Conservation (phyloP, 2,113 vertebrate species). For the Bos indicus region DNA sequence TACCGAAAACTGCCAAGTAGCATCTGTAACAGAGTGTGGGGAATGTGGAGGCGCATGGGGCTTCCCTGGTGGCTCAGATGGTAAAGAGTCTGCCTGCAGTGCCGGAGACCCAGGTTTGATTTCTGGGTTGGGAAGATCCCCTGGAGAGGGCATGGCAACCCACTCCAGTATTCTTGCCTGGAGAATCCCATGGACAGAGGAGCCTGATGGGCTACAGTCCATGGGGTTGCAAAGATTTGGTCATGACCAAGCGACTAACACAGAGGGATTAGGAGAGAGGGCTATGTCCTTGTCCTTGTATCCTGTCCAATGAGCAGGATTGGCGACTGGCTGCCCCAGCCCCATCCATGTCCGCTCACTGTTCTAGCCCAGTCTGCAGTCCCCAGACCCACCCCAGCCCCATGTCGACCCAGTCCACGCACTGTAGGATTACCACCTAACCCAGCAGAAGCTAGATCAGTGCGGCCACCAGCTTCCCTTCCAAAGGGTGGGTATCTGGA, state of each 20-base stretch:
- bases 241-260: background rate
- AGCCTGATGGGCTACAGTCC: background rate
- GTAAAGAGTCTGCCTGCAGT: background rate
- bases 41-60: background rate
- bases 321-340: background rate
- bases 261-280: background rate
- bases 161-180: background rate
- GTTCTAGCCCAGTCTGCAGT: background rate
- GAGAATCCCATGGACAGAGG: background rate
- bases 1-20: background rate
- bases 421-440: background rate
- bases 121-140: background rate
- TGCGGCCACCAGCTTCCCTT: background rate
- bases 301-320: background rate
- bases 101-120: background rate
- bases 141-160: background rate
- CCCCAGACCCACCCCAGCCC: background rate
- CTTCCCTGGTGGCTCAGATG: background rate
- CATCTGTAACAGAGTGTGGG: background rate
- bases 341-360: background rate
- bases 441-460: background rate
- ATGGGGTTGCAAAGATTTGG: background rate
- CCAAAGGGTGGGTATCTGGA: too few species aligned
- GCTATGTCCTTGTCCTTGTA: background rate
- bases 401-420: rapidly evolving